phyloP scores from a whole-genome alignment of 1,140 invertebrate genomes.

The Sycophila sp. region DNA sequence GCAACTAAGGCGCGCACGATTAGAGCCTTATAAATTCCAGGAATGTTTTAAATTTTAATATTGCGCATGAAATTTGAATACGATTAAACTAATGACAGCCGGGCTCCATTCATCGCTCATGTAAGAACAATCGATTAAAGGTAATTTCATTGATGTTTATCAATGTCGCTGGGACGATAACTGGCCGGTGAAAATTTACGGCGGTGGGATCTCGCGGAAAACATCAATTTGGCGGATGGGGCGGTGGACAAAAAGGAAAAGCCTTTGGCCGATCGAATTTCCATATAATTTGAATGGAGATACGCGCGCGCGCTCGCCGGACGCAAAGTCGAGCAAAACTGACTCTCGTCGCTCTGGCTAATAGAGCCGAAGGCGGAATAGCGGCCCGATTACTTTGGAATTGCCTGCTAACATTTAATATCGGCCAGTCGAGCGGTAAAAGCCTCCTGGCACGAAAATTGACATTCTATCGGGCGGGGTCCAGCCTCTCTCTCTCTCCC shows the following conservation, averaged over 20 bases:
- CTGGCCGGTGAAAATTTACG: slow-evolving; percentile 2
- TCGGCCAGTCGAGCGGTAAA: slow-evolving; percentile 48
- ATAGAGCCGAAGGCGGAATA: slow-evolving; percentile 7
- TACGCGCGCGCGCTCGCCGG: neutral
- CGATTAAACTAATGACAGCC: neutral
- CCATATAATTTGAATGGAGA: slow-evolving; percentile 35
- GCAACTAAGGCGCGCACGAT: neutral
- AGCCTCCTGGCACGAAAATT: slow-evolving; percentile 58
- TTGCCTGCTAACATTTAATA: slow-evolving; percentile 64
- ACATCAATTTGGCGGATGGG: slow-evolving; percentile 15
- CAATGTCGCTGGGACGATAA: neutral
- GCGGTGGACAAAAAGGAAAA: slow-evolving; percentile 26
- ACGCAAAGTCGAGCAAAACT: slow-evolving; percentile 5
- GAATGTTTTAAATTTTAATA: neutral
- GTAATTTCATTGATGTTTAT: slow-evolving; percentile 17
- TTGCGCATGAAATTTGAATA: slow-evolving; percentile 3
- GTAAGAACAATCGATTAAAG: slow-evolving; percentile 21
- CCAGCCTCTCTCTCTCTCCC: neutral
- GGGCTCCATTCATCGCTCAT: neutral
- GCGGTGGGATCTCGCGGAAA: slow-evolving; percentile 12
- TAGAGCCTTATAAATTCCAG: neutral
- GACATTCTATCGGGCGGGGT: slow-evolving; percentile 46
- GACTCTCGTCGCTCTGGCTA: neutral
- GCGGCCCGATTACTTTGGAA: slow-evolving; percentile 54
- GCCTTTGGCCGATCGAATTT: slow-evolving; percentile 18